Evolutionary conservation across 2,888 invertebrate genomes (phyloP).

Genomic region (Eilema caniola): DNA sequence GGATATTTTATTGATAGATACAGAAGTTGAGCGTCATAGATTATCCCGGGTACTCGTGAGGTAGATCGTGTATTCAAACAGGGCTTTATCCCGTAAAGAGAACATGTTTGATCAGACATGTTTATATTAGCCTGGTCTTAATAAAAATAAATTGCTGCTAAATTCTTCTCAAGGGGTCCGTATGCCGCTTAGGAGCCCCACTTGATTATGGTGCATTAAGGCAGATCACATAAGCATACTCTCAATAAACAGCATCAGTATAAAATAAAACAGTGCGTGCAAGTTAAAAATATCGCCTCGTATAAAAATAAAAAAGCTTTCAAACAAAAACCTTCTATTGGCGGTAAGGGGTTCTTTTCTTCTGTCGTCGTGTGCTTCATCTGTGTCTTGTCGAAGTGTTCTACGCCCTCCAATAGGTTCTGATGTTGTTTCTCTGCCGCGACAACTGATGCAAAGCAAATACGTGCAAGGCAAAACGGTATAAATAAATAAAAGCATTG

Average conservation of each 20-base stretch:
- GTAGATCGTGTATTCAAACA: too few relatives aligned
- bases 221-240: background rate
- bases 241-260: constrained; percentile 16
- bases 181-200: background rate
- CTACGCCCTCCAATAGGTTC: constrained; percentile 90
- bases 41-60: too few relatives aligned
- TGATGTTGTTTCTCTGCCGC: constrained; percentile 91
- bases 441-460: constrained; percentile 88
- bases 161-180: background rate
- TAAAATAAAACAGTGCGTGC: constrained; percentile 28
- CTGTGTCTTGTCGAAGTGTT: constrained; percentile 90
- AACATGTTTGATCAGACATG: too few relatives aligned
- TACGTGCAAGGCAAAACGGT: constrained; percentile 71
- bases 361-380: constrained; percentile 91
- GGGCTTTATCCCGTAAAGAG: too few relatives aligned
- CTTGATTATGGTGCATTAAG: background rate
- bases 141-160: background rate
- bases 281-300: constrained; percentile 27
- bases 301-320: constrained; percentile 51
- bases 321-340: constrained; percentile 89
- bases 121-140: too few relatives aligned
- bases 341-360: constrained; percentile 92
- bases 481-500: constrained; percentile 50
- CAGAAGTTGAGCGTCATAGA: background rate
- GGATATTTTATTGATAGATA: background rate